Base-by-base conservation (phyloP, 2,113 vertebrate genomes). In the Leiothrix lutea region DNA sequence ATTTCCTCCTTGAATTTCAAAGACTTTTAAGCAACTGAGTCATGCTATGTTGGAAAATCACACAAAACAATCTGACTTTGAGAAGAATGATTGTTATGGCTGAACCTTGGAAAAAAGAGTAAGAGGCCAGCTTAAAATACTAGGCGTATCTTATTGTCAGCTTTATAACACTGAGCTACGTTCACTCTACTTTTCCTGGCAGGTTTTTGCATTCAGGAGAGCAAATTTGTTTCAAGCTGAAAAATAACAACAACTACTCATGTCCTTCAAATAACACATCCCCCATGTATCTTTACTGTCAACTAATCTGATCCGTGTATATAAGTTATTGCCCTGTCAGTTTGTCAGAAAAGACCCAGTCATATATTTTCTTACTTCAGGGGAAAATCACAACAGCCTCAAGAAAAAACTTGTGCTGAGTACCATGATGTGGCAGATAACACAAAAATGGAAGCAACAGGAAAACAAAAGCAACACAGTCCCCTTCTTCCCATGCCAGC, bases 191-290 rank as follows among this genome's bases (percentile, higher is more conserved):
- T 96, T 96, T 95, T 93, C 47, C 93, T 91, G 92, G 90, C 75
- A 91, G 23, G 23, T 71, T 95, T 96, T 95, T 82, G 85, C 50
- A 78, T 94, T 96, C 93, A 95, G 93, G 80, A 96, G 61, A 95
- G 86, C 53, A 91, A 95, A 95, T 80, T 72, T 95, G 82, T 94
- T 95, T 93, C 90, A 84, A 93, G 67, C 78, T 94, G 87, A 94
- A 66, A 74, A 96, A 92, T 92, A 78, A 86, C 92, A 93, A 62
- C 74, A 96, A 87, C 88, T 95, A 89, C 72, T 96, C 83, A 71
- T 70, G 94, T 93, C 88, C 90, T 96, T 89, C 67, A 81, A 73
- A 65, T 70, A 95, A 88, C 45, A 61, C 67, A 92, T 73, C 95
- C 67, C 86, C 67, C 86, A 78, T 86, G 83, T 88, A 93, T 97